Percentiles rank a stretch among this genome's conserved stretches.
Evolutionary conservation across 2,888 invertebrate species (phyloP).

Genomic region (Phyllotreta cruciferae): DNA sequence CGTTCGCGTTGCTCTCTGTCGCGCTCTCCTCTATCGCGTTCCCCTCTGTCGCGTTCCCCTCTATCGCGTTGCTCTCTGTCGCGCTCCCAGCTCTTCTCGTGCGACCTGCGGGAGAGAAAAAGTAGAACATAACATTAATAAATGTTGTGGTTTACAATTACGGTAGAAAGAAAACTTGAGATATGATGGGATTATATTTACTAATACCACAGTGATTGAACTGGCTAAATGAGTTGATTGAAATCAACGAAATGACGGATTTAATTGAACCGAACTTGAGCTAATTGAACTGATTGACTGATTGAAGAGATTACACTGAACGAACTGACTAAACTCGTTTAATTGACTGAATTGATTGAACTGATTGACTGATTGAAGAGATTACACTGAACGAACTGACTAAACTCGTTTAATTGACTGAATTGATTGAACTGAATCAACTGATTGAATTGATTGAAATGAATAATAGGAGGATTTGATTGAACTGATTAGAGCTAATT

Average conservation of each 20-base stretch:
- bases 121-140: slow-evolving; percentile 20
- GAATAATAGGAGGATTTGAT: too few relatives aligned
- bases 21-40: slow-evolving; percentile 53
- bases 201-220: too few relatives aligned
- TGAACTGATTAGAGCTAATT: too few relatives aligned
- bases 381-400: too few relatives aligned
- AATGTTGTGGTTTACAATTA: too few relatives aligned
- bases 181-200: too few relatives aligned
- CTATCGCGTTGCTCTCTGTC: slow-evolving; percentile 54
- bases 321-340: neutral
- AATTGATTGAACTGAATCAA: too few relatives aligned
- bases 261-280: neutral
- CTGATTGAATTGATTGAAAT: too few relatives aligned
- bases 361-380: too few relatives aligned
- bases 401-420: too few relatives aligned
- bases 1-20: slow-evolving; percentile 62
- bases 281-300: neutral
- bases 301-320: neutral
- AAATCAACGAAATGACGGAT: neutral
- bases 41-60: slow-evolving; percentile 34
- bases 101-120: slow-evolving; percentile 52
- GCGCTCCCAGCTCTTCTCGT: slow-evolving; percentile 57
- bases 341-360: too few relatives aligned
- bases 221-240: neutral
- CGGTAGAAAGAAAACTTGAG: too few relatives aligned